phyloP scores from a whole-genome alignment of 2,113 vertebrate genomes.

The Hippocampus guttulatus region DNA sequence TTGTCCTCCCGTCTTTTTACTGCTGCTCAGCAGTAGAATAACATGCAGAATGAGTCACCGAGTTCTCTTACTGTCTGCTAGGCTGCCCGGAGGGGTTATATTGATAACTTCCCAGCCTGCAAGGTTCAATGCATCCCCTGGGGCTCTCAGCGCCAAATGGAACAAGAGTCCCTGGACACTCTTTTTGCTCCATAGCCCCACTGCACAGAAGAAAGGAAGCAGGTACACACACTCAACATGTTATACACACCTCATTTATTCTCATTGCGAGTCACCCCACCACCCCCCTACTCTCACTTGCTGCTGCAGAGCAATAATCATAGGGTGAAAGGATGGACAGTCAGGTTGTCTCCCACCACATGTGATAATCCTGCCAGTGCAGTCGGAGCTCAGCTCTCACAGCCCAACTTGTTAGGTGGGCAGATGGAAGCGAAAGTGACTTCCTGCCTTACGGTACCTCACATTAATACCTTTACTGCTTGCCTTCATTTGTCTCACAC shows the following conservation, averaged over 20 bases:
- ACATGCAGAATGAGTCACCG: conserved; percentile 68
- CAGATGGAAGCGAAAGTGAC: conserved; percentile 61
- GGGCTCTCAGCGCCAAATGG: conserved; percentile 58
- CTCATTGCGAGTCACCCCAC: conserved; percentile 53
- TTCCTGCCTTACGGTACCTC: conserved; percentile 53
- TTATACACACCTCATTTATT: conserved; percentile 65
- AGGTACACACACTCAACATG: conserved; percentile 32
- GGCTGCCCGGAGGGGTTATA: conserved; percentile 71
- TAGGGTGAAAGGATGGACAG: conserved; percentile 40
- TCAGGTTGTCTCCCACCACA: conserved; percentile 52
- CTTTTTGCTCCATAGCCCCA: conserved; percentile 50
- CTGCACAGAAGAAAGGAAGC: conserved; percentile 42
- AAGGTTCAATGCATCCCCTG: conserved; percentile 71
- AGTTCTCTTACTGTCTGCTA: conserved; percentile 66
- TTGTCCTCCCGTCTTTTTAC: not conserved
- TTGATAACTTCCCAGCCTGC: conserved; percentile 73
- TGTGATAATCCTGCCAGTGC: conserved; percentile 58
- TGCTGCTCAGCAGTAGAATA: conserved; percentile 66
- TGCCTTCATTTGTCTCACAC: conserved; percentile 60
- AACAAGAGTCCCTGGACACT: conserved; percentile 66
- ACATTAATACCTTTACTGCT: conserved; percentile 60
- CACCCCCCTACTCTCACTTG: conserved; percentile 12
- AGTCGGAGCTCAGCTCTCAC: conserved; percentile 49
- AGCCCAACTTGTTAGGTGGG: conserved; percentile 61
- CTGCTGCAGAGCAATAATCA: conserved; percentile 53